Evolutionary conservation across 2,888 invertebrate genomes (phyloP).

Genomic region (Cephus nigrinus): DNA sequence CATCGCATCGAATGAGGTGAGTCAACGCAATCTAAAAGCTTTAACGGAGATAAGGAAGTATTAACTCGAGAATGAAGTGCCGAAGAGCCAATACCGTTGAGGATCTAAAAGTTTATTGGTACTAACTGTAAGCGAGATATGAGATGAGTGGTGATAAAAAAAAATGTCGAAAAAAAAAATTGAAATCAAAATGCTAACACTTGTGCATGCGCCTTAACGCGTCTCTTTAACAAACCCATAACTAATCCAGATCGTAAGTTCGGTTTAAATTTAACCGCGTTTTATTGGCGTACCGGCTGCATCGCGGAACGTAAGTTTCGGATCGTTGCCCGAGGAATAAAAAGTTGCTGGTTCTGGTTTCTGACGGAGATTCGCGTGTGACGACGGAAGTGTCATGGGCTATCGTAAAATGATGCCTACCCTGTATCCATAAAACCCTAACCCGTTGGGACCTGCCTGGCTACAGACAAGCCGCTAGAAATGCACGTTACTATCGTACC

Average conservation of each 20-base stretch:
- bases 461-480: not conserved
- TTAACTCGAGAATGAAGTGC: not conserved
- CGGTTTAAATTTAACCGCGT: slow-evolving; percentile 29
- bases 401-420: not conserved
- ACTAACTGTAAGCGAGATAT: not conserved
- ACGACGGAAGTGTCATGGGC: not conserved
- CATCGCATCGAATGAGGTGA: not conserved
- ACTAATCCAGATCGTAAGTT: slow-evolving; percentile 30
- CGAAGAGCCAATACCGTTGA: not conserved
- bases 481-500: not conserved
- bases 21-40: not conserved
- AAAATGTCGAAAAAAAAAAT: not conserved
- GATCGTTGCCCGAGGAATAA: slow-evolving; percentile 2
- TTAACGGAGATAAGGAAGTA: not conserved
- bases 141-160: not conserved
- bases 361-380: not conserved
- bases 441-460: not conserved
- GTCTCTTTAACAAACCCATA: slow-evolving; percentile 31
- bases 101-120: not conserved
- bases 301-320: not conserved
- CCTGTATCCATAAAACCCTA: not conserved
- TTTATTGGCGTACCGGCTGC: not conserved
- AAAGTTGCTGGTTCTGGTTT: not conserved
- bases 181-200: not conserved
- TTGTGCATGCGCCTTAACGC: not conserved